These are phyloP conservation scores for Dicrurus megarhynchus DNA, from an alignment of 2,113 vertebrate species.

Conservation along the genomic window DNA sequence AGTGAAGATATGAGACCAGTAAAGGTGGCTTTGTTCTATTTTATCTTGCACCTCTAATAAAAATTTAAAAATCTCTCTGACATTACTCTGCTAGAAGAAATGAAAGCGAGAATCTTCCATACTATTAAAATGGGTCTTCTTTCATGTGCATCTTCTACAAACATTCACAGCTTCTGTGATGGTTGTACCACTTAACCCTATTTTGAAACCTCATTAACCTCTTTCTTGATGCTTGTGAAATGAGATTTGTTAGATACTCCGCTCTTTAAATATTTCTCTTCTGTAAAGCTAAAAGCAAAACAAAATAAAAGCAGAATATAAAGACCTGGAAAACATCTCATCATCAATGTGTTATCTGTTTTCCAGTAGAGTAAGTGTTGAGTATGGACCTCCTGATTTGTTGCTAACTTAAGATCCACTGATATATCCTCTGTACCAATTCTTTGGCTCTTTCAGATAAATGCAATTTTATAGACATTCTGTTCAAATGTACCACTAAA, in stretches of 20 bases:
- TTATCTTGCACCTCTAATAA: constrained; percentile 38
- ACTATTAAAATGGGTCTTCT: constrained; percentile 42
- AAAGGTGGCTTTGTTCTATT: constrained; percentile 51
- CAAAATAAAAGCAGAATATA: constrained; percentile 41
- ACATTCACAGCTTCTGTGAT: constrained; percentile 51
- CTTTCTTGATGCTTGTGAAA: constrained; percentile 60
- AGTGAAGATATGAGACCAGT: constrained; percentile 7
- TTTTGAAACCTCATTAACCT: constrained; percentile 67
- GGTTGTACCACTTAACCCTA: constrained; percentile 54
- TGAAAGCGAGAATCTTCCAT: constrained; percentile 47
- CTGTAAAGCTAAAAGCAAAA: constrained; percentile 43
- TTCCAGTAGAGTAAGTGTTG: neutral
- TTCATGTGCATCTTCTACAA: constrained; percentile 60
- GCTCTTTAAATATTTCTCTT: constrained; percentile 40
- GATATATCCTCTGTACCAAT: neutral
- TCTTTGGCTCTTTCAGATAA: neutral
- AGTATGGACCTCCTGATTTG: neutral
- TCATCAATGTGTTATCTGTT: neutral
- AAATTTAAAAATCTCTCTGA: constrained; percentile 37
- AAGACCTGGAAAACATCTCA: constrained; percentile 28
- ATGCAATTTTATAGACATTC: neutral
- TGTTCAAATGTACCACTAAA: neutral
- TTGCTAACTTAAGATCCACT: neutral
- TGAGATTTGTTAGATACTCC: constrained; percentile 44
- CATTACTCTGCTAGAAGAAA: constrained; percentile 28